Percentiles rank a stretch among this genome's conserved stretches.
Evolutionary conservation across 2,888 invertebrate species (phyloP).

Genomic region (Tineola bisselliella): DNA sequence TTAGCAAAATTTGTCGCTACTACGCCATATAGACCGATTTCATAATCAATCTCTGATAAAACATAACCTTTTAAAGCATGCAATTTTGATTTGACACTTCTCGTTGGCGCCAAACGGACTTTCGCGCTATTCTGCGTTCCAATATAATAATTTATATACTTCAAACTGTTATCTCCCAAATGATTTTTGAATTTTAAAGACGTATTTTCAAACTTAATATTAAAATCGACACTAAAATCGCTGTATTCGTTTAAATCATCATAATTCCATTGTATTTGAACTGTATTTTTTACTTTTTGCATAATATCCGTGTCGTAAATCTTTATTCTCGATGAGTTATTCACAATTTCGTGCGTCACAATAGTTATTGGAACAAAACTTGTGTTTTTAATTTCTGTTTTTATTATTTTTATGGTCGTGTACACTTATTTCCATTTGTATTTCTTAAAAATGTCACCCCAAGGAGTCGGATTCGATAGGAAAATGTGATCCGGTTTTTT

Average conservation of each 20-base stretch:
- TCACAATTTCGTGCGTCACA: background rate
- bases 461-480: background rate
- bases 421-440: slow-evolving; percentile 10
- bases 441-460: slow-evolving; percentile 8
- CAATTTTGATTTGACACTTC: background rate
- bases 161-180: background rate
- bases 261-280: background rate
- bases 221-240: background rate
- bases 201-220: background rate
- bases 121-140: background rate
- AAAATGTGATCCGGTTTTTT: background rate
- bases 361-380: background rate
- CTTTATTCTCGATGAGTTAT: background rate
- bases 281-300: background rate
- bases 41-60: background rate
- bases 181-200: background rate
- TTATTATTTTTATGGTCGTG: background rate
- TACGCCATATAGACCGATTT: background rate
- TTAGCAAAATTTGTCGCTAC: background rate
- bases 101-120: background rate
- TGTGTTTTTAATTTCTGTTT: background rate
- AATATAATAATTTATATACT: background rate
- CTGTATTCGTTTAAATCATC: background rate
- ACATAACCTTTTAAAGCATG: background rate
- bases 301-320: background rate